phyloP scores from a whole-genome alignment of 2,888 invertebrate species.

The Calameuta idolon region DNA sequence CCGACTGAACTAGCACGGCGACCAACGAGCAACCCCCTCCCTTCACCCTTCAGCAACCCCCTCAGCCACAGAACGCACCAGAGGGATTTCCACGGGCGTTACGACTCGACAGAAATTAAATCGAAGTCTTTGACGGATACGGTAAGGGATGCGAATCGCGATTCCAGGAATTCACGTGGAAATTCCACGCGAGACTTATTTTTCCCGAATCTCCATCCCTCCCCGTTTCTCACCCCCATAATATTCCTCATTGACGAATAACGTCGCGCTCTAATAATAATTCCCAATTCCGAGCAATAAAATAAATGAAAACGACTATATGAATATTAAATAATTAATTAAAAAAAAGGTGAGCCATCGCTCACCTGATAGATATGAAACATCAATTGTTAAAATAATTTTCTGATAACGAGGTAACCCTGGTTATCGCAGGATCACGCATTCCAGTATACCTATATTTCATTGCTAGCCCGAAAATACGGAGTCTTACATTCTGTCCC shows the following conservation, averaged over 20 bases:
- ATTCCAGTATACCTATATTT: too few species aligned
- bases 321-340: not conserved
- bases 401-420: too few species aligned
- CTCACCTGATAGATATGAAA: too few species aligned
- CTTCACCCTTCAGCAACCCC: constrained; percentile 24
- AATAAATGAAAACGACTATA: not conserved
- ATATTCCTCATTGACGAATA: not conserved
- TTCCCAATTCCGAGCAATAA: not conserved
- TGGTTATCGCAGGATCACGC: too few species aligned
- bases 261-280: not conserved
- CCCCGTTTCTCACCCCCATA: not conserved
- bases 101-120: constrained; percentile 57
- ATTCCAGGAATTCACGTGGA: constrained; percentile 28
- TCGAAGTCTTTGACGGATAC: constrained; percentile 58
- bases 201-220: not conserved
- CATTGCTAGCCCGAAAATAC: too few species aligned
- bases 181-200: constrained; percentile 17
- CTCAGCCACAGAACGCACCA: constrained; percentile 25
- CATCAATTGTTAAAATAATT: too few species aligned
- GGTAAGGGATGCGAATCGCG: constrained; percentile 36
- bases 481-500: too few species aligned
- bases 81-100: constrained; percentile 44
- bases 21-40: not conserved
- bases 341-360: too few species aligned
- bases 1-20: not conserved